Percentiles rank a stretch among this genome's conserved stretches.
Evolutionary conservation across 2,797 vertebrate species (phyloP).

Genomic region (Squalus acanthias): DNA sequence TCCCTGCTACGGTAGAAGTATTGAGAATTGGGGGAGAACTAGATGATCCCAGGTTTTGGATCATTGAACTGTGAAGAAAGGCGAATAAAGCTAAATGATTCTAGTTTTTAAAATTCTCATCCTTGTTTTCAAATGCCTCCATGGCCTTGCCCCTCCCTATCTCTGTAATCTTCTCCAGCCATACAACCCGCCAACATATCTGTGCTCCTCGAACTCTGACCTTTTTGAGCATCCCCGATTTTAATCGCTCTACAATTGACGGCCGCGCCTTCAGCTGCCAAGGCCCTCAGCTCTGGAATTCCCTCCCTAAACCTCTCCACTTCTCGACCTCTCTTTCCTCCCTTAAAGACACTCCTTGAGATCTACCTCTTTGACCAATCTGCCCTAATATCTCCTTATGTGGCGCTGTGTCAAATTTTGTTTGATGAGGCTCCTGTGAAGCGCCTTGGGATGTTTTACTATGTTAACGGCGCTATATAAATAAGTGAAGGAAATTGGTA

Average conservation of each 20-base stretch:
- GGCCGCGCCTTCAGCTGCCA: too few relatives aligned
- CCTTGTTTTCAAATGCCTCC: background rate
- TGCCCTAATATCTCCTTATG: too few relatives aligned
- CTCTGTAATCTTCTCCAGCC: background rate
- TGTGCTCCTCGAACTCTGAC: background rate
- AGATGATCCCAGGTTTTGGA: background rate
- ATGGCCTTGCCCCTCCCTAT: background rate
- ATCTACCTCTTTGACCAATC: background rate
- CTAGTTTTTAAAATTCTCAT: background rate
- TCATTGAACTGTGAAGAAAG: background rate
- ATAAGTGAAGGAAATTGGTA: background rate
- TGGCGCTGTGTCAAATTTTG: background rate
- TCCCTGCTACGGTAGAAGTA: background rate
- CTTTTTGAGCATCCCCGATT: background rate
- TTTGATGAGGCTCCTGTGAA: background rate
- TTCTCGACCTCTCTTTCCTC: background rate
- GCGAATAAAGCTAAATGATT: background rate
- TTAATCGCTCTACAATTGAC: background rate
- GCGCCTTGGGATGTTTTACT: background rate
- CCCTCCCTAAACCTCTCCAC: background rate
- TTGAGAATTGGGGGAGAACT: background rate
- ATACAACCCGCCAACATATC: background rate
- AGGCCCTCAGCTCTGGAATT: too few relatives aligned
- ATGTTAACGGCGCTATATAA: background rate
- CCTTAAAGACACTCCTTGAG: background rate